Base-by-base conservation (phyloP, 2,113 vertebrate genomes). In the Malaclemys terrapin region DNA sequence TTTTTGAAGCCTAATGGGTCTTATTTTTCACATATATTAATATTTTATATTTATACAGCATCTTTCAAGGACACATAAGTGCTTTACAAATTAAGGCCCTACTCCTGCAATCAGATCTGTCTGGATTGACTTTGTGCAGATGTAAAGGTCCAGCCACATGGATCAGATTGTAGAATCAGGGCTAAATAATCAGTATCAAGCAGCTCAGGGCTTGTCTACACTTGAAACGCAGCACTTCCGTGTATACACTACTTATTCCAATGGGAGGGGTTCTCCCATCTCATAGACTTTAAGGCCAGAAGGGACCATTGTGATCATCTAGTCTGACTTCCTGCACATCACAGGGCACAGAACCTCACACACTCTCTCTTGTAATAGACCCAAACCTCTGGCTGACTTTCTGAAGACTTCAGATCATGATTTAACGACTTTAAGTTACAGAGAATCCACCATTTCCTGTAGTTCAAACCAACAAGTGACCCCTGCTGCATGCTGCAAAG, bases 101-200 rank as follows among this genome's bases (percentile, higher is more conserved):
- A 79, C 53, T 90, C 50, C 45, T 49, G 79, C 91, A 91, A 35
- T 10, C 80, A 8, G 13, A 83, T 35, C 65, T 86, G 29, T 5
- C 17, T 6, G 5, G 89, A 11, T 0, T 2, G 87, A 92, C 17
- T 13, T 12, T 80, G 42, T 27, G 35, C 72, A 82, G 42, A 80
- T 62, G 53, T 25, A 90, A 56, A 81, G 53, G 52, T 24, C 11
- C 47, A 25, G 84, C n/a, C 52, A n/a, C 9, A 80, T 16, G 22
- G 88, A 96, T 53, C 75, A 82, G 54, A 27, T 79, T 25, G 17
- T 57, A 93, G 91, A 35, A 86, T 86, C 56, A 87, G 93, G 42
- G 80, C 59, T 3, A 75, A 88, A 87, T 17, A n/a, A 72, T 6
- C 9, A 80, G 87, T 65, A 56, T 93, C 88, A 82, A 54, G 5